A percentile compares a stretch with the other conserved stretches of the same genome.
phyloP scores from a whole-genome alignment of 1,140 invertebrate genomes.

The Camponotus vicinus region DNA sequence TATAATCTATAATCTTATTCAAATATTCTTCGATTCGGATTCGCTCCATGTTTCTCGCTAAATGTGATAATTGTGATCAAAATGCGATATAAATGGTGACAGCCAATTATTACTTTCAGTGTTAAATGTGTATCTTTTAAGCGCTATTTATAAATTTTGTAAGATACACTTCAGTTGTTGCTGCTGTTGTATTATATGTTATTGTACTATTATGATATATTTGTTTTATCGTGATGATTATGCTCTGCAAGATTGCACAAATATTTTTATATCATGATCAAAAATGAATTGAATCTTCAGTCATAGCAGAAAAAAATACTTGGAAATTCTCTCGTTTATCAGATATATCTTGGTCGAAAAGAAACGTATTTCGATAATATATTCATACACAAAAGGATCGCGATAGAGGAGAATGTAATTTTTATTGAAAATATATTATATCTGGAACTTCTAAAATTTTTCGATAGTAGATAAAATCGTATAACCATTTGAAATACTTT shows the following conservation, averaged over 20 bases:
- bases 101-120: neutral
- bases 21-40: neutral
- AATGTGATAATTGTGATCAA: neutral
- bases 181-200: constrained; percentile 21
- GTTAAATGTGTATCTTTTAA: constrained; percentile 29
- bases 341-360: constrained; percentile 15
- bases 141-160: constrained; percentile 36
- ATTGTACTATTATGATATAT: neutral
- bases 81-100: neutral
- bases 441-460: constrained; percentile 27
- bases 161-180: constrained; percentile 42
- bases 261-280: constrained; percentile 43
- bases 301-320: neutral
- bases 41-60: neutral
- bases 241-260: neutral
- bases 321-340: constrained; percentile 11
- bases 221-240: constrained; percentile 17
- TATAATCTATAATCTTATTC: neutral
- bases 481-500: constrained; percentile 15
- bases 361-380: neutral
- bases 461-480: constrained; percentile 37
- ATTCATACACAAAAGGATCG: constrained; percentile 3
- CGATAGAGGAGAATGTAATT: neutral
- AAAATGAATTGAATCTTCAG: constrained; percentile 27
- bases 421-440: constrained; percentile 1